Percentiles rank a stretch among this genome's conserved stretches.
Conservation (phyloP, 2,888 invertebrate genomes). For the Lasioglossum marginatum region DNA sequence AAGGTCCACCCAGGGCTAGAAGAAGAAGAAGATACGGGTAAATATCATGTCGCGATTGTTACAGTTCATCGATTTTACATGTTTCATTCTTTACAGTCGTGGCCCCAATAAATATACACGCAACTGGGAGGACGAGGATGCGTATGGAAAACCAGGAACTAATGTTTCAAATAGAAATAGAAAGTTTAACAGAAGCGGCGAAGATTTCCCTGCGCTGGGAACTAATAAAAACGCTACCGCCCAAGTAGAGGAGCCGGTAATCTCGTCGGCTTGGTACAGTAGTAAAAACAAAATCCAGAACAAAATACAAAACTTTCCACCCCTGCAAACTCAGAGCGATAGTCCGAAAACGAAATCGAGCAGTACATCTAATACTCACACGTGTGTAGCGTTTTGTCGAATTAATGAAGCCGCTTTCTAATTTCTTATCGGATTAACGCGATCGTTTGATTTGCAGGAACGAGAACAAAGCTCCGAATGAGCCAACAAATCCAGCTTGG, state of each 20-base stretch:
- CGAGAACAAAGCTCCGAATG: slow-evolving; percentile 80
- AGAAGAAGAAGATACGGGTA: slow-evolving; percentile 95
- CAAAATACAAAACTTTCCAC: slow-evolving; percentile 81
- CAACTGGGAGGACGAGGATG: slow-evolving; percentile 97
- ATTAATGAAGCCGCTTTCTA: background rate
- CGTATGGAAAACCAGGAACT: slow-evolving; percentile 88
- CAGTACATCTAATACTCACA: slow-evolving; percentile 65
- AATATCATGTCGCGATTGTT: slow-evolving; percentile 52
- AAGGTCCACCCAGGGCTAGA: slow-evolving; percentile 94
- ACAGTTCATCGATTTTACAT: background rate
- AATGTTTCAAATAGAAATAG: slow-evolving; percentile 75
- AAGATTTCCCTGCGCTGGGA: slow-evolving; percentile 87
- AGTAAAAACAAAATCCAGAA: slow-evolving; percentile 80
- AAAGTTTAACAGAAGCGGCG: slow-evolving; percentile 83
- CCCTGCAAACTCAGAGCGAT: slow-evolving; percentile 79
- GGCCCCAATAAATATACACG: slow-evolving; percentile 96
- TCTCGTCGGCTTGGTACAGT: slow-evolving; percentile 83
- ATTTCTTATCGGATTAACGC: background rate
- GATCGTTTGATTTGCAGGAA: slow-evolving; percentile 70
- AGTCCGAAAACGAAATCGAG: slow-evolving; percentile 75
- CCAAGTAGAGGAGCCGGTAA: slow-evolving; percentile 81
- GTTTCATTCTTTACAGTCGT: slow-evolving; percentile 86
- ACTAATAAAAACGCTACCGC: slow-evolving; percentile 69
- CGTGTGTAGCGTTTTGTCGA: slow-evolving; percentile 68
- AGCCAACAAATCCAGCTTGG: slow-evolving; percentile 79